A percentile compares a stretch with the other conserved stretches of the same genome.
These are phyloP conservation scores for Centrocercus urophasianus DNA, from an alignment of 2,113 vertebrate species.

Conservation along the genomic window DNA sequence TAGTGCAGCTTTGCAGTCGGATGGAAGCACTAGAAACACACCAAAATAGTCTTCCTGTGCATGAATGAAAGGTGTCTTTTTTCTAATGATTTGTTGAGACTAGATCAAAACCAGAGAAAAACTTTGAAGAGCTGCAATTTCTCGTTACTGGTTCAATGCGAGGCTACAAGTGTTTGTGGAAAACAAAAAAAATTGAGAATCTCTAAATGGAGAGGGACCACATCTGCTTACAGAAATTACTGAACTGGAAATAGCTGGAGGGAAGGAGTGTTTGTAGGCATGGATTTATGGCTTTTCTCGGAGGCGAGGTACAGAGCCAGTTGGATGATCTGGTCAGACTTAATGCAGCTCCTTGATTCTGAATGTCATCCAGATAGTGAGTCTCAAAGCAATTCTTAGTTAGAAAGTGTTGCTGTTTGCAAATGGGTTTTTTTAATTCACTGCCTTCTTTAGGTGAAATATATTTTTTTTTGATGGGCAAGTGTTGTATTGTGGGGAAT, in stretches of 20 bases:
- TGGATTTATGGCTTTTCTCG: neutral
- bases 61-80: neutral
- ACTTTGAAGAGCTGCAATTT: neutral
- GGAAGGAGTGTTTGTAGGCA: neutral
- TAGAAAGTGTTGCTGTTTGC: neutral
- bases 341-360: neutral
- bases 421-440: neutral
- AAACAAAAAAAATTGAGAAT: neutral
- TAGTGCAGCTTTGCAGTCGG: neutral
- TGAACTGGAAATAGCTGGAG: neutral
- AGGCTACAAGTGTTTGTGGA: neutral
- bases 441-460: fast-evolving
- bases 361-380: neutral
- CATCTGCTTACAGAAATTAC: neutral
- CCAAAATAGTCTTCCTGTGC: neutral
- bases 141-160: neutral
- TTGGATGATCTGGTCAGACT: neutral
- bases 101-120: neutral
- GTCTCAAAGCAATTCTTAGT: neutral
- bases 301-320: neutral
- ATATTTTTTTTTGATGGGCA: neutral
- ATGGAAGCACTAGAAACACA: neutral
- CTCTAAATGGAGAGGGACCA: neutral
- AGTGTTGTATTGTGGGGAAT: neutral
- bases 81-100: neutral